phyloP scores from a whole-genome alignment of 2,888 invertebrate species.

The Axea sp. region DNA sequence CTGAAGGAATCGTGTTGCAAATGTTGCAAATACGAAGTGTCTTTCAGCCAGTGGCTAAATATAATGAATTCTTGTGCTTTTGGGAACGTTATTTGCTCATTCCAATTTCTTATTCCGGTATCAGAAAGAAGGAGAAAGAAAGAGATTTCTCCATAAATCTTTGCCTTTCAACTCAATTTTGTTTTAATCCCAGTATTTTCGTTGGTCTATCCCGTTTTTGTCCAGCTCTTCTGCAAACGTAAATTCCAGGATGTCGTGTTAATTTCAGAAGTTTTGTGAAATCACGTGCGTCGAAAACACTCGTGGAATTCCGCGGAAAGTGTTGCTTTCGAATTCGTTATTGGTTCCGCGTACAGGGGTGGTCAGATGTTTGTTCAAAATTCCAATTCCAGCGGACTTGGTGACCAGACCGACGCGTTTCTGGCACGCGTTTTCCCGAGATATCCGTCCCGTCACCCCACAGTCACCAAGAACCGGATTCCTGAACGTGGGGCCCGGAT shows the following conservation, averaged over 20 bases:
- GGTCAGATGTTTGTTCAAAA: slow-evolving; percentile 52
- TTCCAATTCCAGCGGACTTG: slow-evolving; percentile 32
- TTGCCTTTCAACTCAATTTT: slow-evolving; percentile 5
- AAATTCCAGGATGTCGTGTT: slow-evolving; percentile 31
- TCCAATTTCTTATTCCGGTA: slow-evolving; percentile 16
- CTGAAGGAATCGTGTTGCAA: slow-evolving; percentile 1
- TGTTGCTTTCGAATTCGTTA: slow-evolving; percentile 48
- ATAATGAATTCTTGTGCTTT: slow-evolving; percentile 3
- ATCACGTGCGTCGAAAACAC: slow-evolving; percentile 31
- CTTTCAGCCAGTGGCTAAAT: background rate
- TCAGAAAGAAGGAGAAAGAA: too few relatives aligned
- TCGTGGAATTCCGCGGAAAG: slow-evolving; percentile 48
- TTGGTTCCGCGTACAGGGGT: slow-evolving; percentile 43
- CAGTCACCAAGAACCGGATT: slow-evolving; percentile 50
- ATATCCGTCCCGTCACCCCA: slow-evolving; percentile 12
- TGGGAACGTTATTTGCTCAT: slow-evolving; percentile 11
- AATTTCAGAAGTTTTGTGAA: slow-evolving; percentile 23
- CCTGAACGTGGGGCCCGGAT: slow-evolving; percentile 52
- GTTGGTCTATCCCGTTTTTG: slow-evolving; percentile 26
- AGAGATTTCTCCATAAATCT: slow-evolving; percentile 30
- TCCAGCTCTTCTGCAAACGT: slow-evolving; percentile 16
- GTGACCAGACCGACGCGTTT: slow-evolving; percentile 24
- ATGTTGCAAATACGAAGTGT: background rate
- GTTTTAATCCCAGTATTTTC: background rate
- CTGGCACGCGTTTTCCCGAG: slow-evolving; percentile 55